phyloP scores from a whole-genome alignment of 2,797 vertebrate species.

The Eurystomus glaucurus region DNA sequence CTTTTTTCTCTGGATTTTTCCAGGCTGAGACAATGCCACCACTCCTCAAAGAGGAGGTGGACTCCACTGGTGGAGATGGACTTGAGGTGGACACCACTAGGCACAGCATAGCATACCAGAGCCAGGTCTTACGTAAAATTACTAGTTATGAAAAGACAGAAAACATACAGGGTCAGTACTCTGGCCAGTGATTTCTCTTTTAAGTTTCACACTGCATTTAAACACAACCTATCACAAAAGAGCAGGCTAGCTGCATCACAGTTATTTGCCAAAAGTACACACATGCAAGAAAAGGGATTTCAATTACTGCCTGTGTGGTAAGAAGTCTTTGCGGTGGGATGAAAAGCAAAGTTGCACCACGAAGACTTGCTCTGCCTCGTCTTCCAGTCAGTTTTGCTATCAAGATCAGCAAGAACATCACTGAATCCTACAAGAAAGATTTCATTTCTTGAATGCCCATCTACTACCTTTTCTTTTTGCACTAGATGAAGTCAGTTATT shows the following conservation, averaged over 20 bases:
- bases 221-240: background rate
- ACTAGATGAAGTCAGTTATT: background rate
- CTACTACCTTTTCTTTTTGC: background rate
- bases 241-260: background rate
- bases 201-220: background rate
- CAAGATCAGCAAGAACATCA: background rate
- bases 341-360: background rate
- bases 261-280: background rate
- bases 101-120: background rate
- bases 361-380: background rate
- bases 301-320: background rate
- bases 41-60: background rate
- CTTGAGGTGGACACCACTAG: background rate
- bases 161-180: background rate
- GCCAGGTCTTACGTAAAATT: background rate
- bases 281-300: rapidly evolving
- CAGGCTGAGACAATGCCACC: background rate
- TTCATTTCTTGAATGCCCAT: background rate
- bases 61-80: background rate
- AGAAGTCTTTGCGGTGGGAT: background rate
- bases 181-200: background rate
- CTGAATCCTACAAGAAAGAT: background rate
- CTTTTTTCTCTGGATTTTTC: background rate
- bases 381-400: background rate
- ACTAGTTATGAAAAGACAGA: background rate